These are phyloP conservation scores for Halocynthia roretzi DNA, from an alignment of 23 tunicate genomes.

Conservation along the genomic window DNA sequence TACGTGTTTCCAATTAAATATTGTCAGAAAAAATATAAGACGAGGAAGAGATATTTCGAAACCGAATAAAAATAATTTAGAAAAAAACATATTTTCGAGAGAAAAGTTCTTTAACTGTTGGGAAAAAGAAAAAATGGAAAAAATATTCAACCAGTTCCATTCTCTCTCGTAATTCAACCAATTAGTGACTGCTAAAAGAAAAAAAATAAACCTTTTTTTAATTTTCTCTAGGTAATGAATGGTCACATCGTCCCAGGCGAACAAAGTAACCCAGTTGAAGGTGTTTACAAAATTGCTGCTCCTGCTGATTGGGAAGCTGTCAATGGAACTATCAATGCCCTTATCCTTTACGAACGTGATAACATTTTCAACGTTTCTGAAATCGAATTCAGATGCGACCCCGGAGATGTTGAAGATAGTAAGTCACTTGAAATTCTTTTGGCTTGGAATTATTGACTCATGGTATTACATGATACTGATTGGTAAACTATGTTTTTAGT, in stretches of 20 bases:
- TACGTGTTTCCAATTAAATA: not conserved
- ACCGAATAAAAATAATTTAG: too few species aligned
- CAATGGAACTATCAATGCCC: not conserved
- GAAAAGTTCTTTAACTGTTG: too few species aligned
- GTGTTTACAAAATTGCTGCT: constrained; percentile 18
- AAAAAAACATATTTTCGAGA: too few species aligned
- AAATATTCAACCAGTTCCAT: too few species aligned
- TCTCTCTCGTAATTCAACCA: too few species aligned
- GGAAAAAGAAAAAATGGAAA: too few species aligned
- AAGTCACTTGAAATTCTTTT: not conserved
- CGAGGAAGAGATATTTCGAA: too few species aligned
- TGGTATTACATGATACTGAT: too few species aligned
- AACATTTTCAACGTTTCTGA: not conserved
- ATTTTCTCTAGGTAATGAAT: constrained; percentile 16
- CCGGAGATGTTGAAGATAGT: constrained; percentile 14
- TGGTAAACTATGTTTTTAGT: not conserved
- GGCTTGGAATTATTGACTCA: too few species aligned
- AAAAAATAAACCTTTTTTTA: too few species aligned
- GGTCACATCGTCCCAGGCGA: constrained; percentile 10
- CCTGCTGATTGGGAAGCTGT: constrained; percentile 13
- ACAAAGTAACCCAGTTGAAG: constrained; percentile 16
- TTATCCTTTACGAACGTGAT: not conserved
- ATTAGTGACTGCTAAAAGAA: too few species aligned
- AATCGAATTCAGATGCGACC: constrained; percentile 13
- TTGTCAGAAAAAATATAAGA: too few species aligned